Evolutionary conservation across 2,113 vertebrate genomes (phyloP), one percentile per base, ranked within the genome.

Genomic region (Jacana jacana): DNA sequence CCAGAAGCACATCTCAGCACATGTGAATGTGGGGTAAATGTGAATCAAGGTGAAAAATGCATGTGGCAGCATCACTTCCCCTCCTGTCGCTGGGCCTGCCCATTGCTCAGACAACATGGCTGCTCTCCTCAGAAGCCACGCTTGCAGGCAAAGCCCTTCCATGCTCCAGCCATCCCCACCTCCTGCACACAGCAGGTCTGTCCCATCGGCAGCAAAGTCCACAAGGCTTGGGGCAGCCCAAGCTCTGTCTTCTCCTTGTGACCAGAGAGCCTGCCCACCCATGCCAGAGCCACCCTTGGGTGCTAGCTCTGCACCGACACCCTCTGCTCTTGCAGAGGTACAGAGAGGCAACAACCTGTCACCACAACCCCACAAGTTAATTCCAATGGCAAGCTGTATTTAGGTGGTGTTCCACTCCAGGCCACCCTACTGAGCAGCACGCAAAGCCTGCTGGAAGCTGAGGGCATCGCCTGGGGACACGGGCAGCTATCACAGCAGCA

Each of bases 191-290:
- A 27, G 64, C 39, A 70, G 64, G 25, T 17, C 48, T 1, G 1
- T 12, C n/a, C 40, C 31, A 6, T 5, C 1, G 0, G 51, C 11
- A 52, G 46, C 33, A 46, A 46, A 68, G 23, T 14, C 30, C 1
- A 1, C 46, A 23, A 42, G 14, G 12, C 10, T 60, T 2, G 0
- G 8, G 27, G 44, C 17, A 40, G 58, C 35, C n/a, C 25, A 5
- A 40, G 46, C 40, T 14, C n/a, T 8, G 2, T 61, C 75, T 35
- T 27, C 2, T 1, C 2, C 0, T 30, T 1, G 0, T 28, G 8
- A 28, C 80, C 2, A 0, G 17, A 60, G 7, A 81, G 30, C 28
- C 54, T 70, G 37, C 24, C 19, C 2, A 1, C 24, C 35, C 66
- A 7, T 4, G 24, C 18, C 44, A 71, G 35, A 40, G 31, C 55